A percentile compares a stretch with the other conserved stretches of the same genome.
phyloP scores from a whole-genome alignment of 2,113 vertebrate genomes.

The Caracal caracal region DNA sequence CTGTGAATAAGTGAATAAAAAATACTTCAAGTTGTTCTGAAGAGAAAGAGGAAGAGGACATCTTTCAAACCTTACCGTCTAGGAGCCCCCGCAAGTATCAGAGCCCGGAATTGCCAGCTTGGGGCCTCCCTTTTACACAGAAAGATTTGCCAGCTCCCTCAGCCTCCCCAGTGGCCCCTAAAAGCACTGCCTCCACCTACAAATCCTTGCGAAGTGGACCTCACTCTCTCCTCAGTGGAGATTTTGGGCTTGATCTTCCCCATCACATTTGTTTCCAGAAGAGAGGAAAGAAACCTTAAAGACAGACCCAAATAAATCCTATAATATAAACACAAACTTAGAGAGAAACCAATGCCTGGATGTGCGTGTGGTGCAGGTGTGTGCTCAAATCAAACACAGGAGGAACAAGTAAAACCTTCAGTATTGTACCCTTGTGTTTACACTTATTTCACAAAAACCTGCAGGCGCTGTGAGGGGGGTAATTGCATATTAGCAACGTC shows the following conservation, averaged over 20 bases:
- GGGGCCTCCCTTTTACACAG: not conserved
- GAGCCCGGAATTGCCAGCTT: not conserved
- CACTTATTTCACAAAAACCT: not conserved
- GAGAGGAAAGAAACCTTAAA: slow-evolving; percentile 13
- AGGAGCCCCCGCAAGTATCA: not conserved
- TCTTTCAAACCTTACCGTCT: not conserved
- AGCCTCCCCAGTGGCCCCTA: not conserved
- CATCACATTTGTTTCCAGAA: slow-evolving; percentile 1
- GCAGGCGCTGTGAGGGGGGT: not conserved
- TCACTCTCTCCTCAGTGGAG: not conserved
- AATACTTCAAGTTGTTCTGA: not conserved
- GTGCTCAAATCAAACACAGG: slow-evolving; percentile 14
- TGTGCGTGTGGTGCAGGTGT: not conserved
- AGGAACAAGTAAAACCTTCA: not conserved
- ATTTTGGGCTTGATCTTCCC: not conserved
- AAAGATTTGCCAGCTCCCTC: not conserved
- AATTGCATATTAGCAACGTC: not conserved
- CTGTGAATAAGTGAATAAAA: not conserved
- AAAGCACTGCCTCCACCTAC: not conserved
- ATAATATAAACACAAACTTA: not conserved
- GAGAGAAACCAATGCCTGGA: not conserved
- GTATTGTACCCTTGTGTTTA: not conserved
- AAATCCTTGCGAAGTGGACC: not conserved
- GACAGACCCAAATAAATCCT: not conserved
- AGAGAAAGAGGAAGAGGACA: not conserved